Evolutionary conservation across 1,140 invertebrate genomes (phyloP).

Genomic region (Calephelis nemesis): DNA sequence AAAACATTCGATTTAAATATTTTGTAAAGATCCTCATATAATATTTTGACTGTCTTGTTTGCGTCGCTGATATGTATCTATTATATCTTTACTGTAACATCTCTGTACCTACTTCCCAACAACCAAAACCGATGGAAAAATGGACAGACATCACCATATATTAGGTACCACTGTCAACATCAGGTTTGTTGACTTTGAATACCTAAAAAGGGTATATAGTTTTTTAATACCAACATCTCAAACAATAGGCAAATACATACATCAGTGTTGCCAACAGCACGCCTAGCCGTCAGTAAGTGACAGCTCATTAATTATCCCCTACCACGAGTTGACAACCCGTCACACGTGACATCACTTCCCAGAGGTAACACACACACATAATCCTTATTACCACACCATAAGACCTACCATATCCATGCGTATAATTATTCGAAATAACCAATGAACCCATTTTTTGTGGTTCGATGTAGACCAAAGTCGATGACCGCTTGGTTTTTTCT

Average conservation of each 20-base stretch:
- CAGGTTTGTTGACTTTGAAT: too few species aligned
- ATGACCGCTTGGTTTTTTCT: background rate
- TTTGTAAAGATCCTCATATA: too few species aligned
- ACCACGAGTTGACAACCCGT: conserved; percentile 8
- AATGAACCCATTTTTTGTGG: conserved; percentile 1
- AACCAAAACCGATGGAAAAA: too few species aligned
- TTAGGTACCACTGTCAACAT: too few species aligned
- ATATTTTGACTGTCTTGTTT: too few species aligned
- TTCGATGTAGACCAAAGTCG: conserved; percentile 10
- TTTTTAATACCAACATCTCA: too few species aligned
- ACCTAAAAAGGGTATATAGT: too few species aligned
- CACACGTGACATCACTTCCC: conserved; percentile 2
- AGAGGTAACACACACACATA: background rate
- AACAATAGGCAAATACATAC: conserved; percentile 12
- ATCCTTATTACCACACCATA: background rate
- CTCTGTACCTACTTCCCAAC: too few species aligned
- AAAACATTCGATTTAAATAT: too few species aligned
- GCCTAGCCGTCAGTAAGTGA: conserved; percentile 7
- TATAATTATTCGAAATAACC: conserved; percentile 1
- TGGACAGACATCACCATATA: too few species aligned
- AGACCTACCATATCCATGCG: background rate
- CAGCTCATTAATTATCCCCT: conserved; percentile 11
- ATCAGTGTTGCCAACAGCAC: conserved; percentile 1
- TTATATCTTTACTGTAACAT: too few species aligned
- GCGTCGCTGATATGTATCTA: too few species aligned